Conservation (phyloP, 2,888 invertebrate genomes). For the Toxonevra muliebris region DNA sequence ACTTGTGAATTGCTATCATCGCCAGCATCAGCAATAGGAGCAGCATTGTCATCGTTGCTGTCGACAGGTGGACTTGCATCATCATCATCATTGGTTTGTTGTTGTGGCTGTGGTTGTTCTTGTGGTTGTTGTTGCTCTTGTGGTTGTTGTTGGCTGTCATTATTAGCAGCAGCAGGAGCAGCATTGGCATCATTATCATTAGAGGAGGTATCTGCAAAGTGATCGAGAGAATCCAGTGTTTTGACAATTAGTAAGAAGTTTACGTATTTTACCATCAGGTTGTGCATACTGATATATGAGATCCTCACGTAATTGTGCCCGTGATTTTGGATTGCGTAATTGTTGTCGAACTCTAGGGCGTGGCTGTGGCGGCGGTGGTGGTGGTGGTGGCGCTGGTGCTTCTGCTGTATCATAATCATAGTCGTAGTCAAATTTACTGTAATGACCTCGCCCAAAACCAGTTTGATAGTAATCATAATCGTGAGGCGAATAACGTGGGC, state of each 20-base stretch:
- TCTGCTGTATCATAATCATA: slow-evolving; percentile 26
- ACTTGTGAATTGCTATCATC: too few relatives aligned
- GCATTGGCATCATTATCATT: slow-evolving; percentile 34
- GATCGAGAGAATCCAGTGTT: slow-evolving; percentile 61
- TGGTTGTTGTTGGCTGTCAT: slow-evolving; percentile 16
- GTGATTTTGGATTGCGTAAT: slow-evolving; percentile 22
- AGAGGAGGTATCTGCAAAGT: slow-evolving; percentile 61
- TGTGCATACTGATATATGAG: slow-evolving; percentile 56
- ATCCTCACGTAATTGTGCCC: slow-evolving; percentile 45
- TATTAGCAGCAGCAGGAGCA: not conserved
- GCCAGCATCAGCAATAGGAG: too few relatives aligned
- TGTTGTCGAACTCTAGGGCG: not conserved
- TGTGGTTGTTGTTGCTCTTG: slow-evolving; percentile 9
- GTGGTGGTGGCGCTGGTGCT: slow-evolving; percentile 14
- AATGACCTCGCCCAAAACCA: slow-evolving; percentile 2
- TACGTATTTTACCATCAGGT: slow-evolving; percentile 57
- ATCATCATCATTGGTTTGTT: not conserved
- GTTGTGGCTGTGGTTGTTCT: too few relatives aligned
- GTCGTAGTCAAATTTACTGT: slow-evolving; percentile 35
- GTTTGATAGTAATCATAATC: slow-evolving; percentile 29
- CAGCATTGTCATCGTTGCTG: too few relatives aligned
- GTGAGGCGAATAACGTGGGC: slow-evolving; percentile 23
- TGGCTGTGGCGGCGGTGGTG: slow-evolving; percentile 16
- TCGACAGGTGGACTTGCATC: not conserved
- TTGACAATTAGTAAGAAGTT: slow-evolving; percentile 59